A percentile compares a stretch with the other conserved stretches of the same genome.
These are phyloP conservation scores for Drosophila suboccidentalis DNA, from an alignment of 2,888 invertebrate genomes.

Conservation along the genomic window DNA sequence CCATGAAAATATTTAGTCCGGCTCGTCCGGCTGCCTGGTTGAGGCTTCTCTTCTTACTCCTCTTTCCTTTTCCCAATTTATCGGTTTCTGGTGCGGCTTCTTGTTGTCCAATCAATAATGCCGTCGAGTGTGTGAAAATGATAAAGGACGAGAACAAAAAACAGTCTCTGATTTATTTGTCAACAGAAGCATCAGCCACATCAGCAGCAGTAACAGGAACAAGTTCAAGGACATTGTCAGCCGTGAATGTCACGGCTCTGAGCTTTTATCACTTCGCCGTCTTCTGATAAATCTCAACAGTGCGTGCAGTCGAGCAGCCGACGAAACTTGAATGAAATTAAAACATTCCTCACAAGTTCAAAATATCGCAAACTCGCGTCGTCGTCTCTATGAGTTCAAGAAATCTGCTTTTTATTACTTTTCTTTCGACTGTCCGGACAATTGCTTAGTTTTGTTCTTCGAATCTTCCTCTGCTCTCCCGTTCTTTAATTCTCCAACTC, in stretches of 20 bases:
- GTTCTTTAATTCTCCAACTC: not conserved
- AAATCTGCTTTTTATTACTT: slow-evolving; percentile 28
- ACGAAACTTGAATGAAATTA: slow-evolving; percentile 72
- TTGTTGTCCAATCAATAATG: slow-evolving; percentile 69
- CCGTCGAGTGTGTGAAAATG: slow-evolving; percentile 62
- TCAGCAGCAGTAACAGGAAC: slow-evolving; percentile 25
- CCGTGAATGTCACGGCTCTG: slow-evolving; percentile 46
- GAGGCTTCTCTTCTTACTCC: not conserved
- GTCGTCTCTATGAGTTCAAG: slow-evolving; percentile 23
- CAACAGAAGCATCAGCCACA: not conserved
- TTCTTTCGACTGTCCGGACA: slow-evolving; percentile 14
- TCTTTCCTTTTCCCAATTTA: not conserved
- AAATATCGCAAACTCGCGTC: slow-evolving; percentile 14
- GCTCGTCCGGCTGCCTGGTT: not conserved
- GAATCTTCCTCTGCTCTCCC: not conserved
- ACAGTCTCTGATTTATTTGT: slow-evolving; percentile 38
- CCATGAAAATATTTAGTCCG: slow-evolving; percentile 69
- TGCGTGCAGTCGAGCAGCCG: slow-evolving; percentile 36
- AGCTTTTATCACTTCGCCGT: slow-evolving; percentile 35
- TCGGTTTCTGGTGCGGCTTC: slow-evolving; percentile 1
- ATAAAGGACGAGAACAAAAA: slow-evolving; percentile 58
- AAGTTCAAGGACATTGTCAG: slow-evolving; percentile 63
- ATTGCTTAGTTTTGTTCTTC: slow-evolving; percentile 13
- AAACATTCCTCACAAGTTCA: slow-evolving; percentile 70
- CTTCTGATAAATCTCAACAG: slow-evolving; percentile 43